Conservation (phyloP, 2,113 vertebrate species). For the Psilopogon haemacephalus region DNA sequence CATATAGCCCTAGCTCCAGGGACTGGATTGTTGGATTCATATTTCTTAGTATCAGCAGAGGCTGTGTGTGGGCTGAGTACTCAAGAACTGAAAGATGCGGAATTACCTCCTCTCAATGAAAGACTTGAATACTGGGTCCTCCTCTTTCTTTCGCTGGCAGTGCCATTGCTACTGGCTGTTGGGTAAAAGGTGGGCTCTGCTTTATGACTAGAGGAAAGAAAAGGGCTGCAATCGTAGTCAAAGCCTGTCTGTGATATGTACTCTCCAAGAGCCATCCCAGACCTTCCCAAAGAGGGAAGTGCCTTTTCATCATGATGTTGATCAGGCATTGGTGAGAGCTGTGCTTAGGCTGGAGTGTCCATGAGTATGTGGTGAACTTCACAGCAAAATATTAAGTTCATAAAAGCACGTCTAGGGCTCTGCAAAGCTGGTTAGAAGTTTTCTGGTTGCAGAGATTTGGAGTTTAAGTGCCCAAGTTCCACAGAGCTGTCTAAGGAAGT, state of each 20-base stretch:
- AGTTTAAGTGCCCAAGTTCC: not conserved
- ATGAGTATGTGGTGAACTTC: not conserved
- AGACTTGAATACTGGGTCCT: not conserved
- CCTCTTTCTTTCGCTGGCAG: not conserved
- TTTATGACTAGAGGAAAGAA: not conserved
- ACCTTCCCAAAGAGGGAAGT: not conserved
- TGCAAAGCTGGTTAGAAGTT: not conserved
- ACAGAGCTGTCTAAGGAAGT: rapidly evolving
- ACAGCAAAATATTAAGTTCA: not conserved
- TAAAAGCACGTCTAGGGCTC: not conserved
- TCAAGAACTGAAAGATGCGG: not conserved
- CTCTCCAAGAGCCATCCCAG: not conserved
- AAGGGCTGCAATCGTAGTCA: not conserved
- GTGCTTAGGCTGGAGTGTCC: not conserved
- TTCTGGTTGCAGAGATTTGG: not conserved
- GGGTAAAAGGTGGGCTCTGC: not conserved
- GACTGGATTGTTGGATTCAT: not conserved
- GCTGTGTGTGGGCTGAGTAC: not conserved
- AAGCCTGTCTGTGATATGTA: not conserved
- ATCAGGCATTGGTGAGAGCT: not conserved
- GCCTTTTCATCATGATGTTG: not conserved
- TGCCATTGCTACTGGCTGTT: not conserved
- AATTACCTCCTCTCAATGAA: not conserved
- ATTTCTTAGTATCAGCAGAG: not conserved
- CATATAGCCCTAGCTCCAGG: not conserved